These are phyloP conservation scores for Actinernus sp. DNA, from an alignment of 92 coral and sea anemone species.

Conservation along the genomic window DNA sequence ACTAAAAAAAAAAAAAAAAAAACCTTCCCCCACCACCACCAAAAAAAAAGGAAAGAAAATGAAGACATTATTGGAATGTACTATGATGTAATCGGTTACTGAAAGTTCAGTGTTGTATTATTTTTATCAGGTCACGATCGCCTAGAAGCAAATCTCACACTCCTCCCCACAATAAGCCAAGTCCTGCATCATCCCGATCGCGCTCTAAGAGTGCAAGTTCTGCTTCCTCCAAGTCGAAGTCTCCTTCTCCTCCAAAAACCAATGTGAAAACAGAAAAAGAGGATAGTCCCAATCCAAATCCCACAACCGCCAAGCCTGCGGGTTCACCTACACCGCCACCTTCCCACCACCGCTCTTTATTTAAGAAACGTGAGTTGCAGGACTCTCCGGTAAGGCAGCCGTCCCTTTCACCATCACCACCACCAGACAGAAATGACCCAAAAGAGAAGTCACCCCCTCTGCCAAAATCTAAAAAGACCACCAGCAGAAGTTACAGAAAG, in stretches of 20 bases:
- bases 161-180: constrained; percentile 79
- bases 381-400: constrained; percentile 86
- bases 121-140: constrained; percentile 44
- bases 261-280: constrained; percentile 30
- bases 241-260: constrained; percentile 32
- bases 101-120: not conserved
- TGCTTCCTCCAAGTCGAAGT: constrained; percentile 58
- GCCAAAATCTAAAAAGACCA: constrained; percentile 87
- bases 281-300: constrained; percentile 29
- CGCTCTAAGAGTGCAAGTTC: constrained; percentile 67
- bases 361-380: constrained; percentile 72
- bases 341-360: constrained; percentile 82
- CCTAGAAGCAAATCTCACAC: constrained; percentile 66
- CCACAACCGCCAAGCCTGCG: constrained; percentile 12
- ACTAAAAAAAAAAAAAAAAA: too few species aligned
- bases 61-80: too few species aligned
- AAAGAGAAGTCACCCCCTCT: constrained; percentile 70
- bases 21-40: too few species aligned
- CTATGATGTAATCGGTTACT: too few species aligned
- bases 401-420: constrained; percentile 86
- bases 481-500: constrained; percentile 90
- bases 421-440: constrained; percentile 70
- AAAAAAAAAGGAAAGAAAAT: too few species aligned
- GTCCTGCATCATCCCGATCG: constrained; percentile 58
- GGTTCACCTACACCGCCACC: constrained; percentile 84